Evolutionary conservation across 2,113 vertebrate species (phyloP), one percentile per base, ranked within the genome.

Genomic region (Gila orcuttii): DNA sequence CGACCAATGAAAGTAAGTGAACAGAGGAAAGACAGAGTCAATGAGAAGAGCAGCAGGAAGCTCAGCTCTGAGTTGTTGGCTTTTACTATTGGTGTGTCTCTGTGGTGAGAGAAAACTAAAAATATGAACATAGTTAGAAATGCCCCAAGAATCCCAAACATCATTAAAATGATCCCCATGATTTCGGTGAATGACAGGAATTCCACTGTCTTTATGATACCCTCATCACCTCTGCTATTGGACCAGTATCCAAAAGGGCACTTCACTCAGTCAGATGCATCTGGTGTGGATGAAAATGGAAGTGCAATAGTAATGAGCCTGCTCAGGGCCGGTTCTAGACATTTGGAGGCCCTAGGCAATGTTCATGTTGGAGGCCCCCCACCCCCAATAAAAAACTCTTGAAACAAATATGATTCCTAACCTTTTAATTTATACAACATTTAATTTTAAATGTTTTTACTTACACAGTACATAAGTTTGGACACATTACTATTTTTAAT

Each of bases 221-320:
- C 90, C 19, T 31, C 39, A 25, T 86, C 89, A 62, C 88, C 59
- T 55, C 83, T 82, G 66, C 28, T 15, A 23, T 86, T 92, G 12
- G 92, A 88, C 90, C 92, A 91, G 36, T 91, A 88, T 80, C 93
- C 88, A 69, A 33, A 33, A 13, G 89, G 88, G 85, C 89, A 93
- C 85, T 83, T 92, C 47, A 91, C 36, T 85, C 88, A 90, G 2
- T 88, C 87, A 73, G 78, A 21, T 21, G 85, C 89, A 50, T 93
- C 92, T 94, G 86, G 90, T 80, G 73, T 82, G 45, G 85, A 89
- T 62, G 36, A 82, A 59, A 91, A 87, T 57, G 74, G 23, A 45
- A 79, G 5, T 50, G 52, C 42, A 19, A 85, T 64, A 68, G 66
- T 86, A 75, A 80, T 71, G 60, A 57, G 78, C 7, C 59, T 59